Evolutionary conservation across 2,113 vertebrate genomes (phyloP), one percentile per base, ranked within the genome.

Genomic region (Larimichthys crocea): DNA sequence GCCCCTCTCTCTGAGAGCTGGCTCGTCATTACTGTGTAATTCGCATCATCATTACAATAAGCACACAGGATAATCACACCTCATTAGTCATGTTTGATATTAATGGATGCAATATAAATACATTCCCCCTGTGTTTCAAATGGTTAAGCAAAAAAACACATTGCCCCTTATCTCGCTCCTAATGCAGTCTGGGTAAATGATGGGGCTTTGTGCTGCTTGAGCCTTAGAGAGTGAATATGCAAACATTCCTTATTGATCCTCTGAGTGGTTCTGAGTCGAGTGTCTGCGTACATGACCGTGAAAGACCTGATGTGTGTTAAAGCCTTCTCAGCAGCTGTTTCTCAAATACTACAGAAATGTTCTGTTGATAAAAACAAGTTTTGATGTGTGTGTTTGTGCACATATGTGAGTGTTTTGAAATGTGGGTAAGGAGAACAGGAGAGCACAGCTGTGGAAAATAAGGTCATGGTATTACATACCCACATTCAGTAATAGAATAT

Each of bases 61-160:
- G 86, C 84, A 84, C 88, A 91, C 79, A 75, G 83, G 91, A 92
- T 94, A 94, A 95, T 95, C 93, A 92, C 89, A 90, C 88, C 91
- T 95, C 94, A 95, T 94, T 96, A 95, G 90, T 93, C 91, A 91
- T 83, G 79, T 93, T 90, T 93, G 89, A 93, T 95, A 95, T 95
- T 94, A 95, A 95, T 93, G 88, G 88, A 79, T 60, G 83, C 82
- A 89, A 92, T 92, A 89, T 88, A 92, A 92, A 93, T 94, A 90
- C 93, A 93, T 90, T 79, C 91, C 91, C 89, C 73, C 76, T 82
- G 91, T 89, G 91, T 84, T 91, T 93, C 83, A 86, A 76, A 90
- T 86, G 89, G 91, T 89, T 81, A 84, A 80, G 86, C 81, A 79
- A 89, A 85, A 90, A 91, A 92, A 91, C 79, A 82, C 89, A 91